Evolutionary conservation across 2,113 vertebrate genomes (phyloP), one percentile per base, ranked within the genome.

Genomic region (Calcarius ornatus): DNA sequence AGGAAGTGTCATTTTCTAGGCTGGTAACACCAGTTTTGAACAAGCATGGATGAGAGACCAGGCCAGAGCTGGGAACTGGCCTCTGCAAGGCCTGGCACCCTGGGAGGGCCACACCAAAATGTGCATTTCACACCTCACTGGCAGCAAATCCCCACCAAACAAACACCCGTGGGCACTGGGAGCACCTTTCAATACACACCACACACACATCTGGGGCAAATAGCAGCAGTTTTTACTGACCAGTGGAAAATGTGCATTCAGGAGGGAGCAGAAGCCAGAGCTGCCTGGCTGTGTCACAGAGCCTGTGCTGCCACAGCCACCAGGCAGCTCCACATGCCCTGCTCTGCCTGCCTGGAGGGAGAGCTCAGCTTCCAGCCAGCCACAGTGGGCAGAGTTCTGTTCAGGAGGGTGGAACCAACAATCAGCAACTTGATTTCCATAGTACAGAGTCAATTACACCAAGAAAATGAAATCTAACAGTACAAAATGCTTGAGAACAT

Each of bases 401-500:
- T 66, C 92, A 76, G 47, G 56, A 90, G 86, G 92, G 37, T 57
- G 64, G 48, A 88, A 73, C 35, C 51, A 88, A 35, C 84, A 88
- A 97, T 88, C 73, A 95, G 60, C 92, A 96, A 91, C 90, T 94
- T 83, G 94, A 90, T 97, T 87, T 96, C 96, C 91, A 87, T 23
- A 94, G 90, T 87, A 83, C 76, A 97, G 90, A 94, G 92, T 94
- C 82, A 97, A 93, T 88, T 57, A 94, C 92, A 92, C 31, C 90
- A 88, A 10, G 72, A 71, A 92, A 94, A 88, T 77, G 42, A 95
- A 93, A 97, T 88, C 71, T 75, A 93, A 92, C 6, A 17, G 84
- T 81, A 97, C 54, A 96, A 96, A 97, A 96, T 72, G 51, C 76
- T 97, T 91, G 77, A 94, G 88, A 97, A 97, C 70, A 5, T 80